Evolutionary conservation across 2,888 invertebrate species (phyloP).

Genomic region (Odontocolon sp.): DNA sequence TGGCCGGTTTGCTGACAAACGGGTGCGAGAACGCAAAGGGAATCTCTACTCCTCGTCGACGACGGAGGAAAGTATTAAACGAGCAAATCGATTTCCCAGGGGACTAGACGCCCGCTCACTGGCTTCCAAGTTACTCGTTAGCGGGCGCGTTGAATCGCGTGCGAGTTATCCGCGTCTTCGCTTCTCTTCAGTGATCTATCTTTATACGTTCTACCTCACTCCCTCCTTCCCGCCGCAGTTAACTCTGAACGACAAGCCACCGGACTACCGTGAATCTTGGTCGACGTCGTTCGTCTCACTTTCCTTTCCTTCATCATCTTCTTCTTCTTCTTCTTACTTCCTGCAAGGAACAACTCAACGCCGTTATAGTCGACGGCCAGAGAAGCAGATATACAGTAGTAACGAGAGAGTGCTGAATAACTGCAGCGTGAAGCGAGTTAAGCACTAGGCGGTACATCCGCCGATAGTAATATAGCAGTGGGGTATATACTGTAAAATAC

Average conservation of each 20-base stretch:
- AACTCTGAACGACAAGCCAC: constrained; percentile 46
- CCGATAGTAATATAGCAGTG: not conserved
- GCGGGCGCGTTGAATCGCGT: constrained; percentile 60
- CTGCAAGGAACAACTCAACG: constrained; percentile 31
- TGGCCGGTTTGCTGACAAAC: constrained; percentile 43
- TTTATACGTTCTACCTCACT: constrained; percentile 31
- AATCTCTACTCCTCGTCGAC: constrained; percentile 38
- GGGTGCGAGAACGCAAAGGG: constrained; percentile 26
- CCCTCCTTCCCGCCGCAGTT: constrained; percentile 39
- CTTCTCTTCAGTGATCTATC: constrained; percentile 2
- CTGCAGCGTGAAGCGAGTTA: not conserved
- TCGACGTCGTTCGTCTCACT: constrained; percentile 14
- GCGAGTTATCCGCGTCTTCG: constrained; percentile 54
- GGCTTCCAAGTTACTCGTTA: constrained; percentile 60
- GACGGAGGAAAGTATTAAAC: constrained; percentile 53
- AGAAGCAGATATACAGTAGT: constrained; percentile 9
- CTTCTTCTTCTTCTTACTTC: constrained; percentile 22
- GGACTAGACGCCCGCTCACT: constrained; percentile 57
- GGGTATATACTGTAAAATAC: too few relatives aligned
- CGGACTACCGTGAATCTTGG: constrained; percentile 32
- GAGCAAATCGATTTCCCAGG: constrained; percentile 58
- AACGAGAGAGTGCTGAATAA: constrained; percentile 2
- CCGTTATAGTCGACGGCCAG: constrained; percentile 34
- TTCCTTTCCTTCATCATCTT: not conserved
- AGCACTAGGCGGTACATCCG: not conserved